Conservation (phyloP, 2,888 invertebrate genomes). For the Perizoma affinitatum region DNA sequence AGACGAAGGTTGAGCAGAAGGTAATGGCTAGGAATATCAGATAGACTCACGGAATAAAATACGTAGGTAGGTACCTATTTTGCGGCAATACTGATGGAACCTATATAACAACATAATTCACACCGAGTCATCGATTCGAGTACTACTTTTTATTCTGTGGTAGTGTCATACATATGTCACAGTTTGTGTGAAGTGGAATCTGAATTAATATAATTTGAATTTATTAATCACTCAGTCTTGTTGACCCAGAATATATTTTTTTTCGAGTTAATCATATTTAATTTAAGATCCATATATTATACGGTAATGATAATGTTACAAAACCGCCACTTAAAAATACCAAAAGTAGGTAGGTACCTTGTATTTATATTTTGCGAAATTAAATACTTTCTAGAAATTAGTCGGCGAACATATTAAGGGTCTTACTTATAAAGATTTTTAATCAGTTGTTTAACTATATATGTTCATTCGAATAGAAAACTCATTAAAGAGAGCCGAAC, state of each 20-base stretch:
- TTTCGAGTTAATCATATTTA: conserved; percentile 12
- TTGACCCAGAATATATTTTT: conserved; percentile 24
- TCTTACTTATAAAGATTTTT: too few relatives aligned
- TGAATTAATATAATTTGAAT: conserved; percentile 31
- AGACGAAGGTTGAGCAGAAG: too few relatives aligned
- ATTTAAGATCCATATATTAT: conserved; percentile 4
- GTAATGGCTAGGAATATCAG: neutral
- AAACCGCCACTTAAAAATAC: too few relatives aligned
- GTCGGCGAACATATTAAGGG: too few relatives aligned
- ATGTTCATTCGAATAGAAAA: too few relatives aligned
- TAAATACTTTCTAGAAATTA: too few relatives aligned
- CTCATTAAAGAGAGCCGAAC: too few relatives aligned
- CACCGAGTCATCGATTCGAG: conserved; percentile 25
- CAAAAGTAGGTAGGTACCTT: too few relatives aligned
- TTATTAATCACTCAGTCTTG: conserved; percentile 14
- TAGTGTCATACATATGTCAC: conserved; percentile 54
- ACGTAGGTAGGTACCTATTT: conserved; percentile 2
- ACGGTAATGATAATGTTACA: too few relatives aligned
- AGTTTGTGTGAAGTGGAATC: conserved; percentile 42
- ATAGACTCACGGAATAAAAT: conserved; percentile 7
- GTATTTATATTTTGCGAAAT: too few relatives aligned
- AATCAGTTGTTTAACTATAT: too few relatives aligned
- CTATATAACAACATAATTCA: conserved; percentile 30
- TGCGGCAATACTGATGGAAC: neutral
- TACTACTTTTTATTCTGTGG: conserved; percentile 14